Evolutionary conservation across 2,113 vertebrate species (phyloP).

Genomic region (Takifugu flavidus): DNA sequence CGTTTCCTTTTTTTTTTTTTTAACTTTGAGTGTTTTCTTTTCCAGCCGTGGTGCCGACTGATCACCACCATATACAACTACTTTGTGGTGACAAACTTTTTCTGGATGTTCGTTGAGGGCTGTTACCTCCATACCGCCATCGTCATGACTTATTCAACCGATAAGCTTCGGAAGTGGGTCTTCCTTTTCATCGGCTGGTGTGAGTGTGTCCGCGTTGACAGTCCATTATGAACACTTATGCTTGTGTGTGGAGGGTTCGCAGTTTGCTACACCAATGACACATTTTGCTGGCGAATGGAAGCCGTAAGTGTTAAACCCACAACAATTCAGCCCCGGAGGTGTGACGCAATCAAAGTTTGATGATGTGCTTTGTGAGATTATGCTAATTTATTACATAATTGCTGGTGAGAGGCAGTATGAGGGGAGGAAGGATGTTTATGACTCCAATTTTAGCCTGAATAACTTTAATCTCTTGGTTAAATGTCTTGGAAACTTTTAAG

Average conservation of each 20-base stretch:
- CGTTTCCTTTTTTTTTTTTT: too few species aligned
- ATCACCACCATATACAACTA: slow-evolving; percentile 97
- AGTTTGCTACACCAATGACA: background rate
- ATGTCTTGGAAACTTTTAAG: too few species aligned
- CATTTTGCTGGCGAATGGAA: background rate
- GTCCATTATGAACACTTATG: background rate
- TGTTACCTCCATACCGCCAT: slow-evolving; percentile 97
- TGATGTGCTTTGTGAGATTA: too few species aligned
- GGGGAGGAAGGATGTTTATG: too few species aligned
- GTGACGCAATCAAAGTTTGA: too few species aligned
- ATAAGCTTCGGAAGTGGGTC: slow-evolving; percentile 92
- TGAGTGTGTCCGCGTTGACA: slow-evolving; percentile 70
- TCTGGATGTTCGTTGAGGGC: slow-evolving; percentile 99
- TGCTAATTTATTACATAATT: too few species aligned
- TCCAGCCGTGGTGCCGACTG: slow-evolving; percentile 93
- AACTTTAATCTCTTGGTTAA: too few species aligned
- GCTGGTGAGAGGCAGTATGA: too few species aligned
- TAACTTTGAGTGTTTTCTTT: slow-evolving; percentile 5
- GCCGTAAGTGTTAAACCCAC: background rate
- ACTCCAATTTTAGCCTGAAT: too few species aligned
- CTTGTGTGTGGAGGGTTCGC: background rate
- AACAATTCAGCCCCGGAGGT: too few species aligned
- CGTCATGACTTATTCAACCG: slow-evolving; percentile 97
- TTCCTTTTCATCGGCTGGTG: slow-evolving; percentile 99
- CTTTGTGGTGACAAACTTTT: slow-evolving; percentile 98